phyloP scores from a whole-genome alignment of 2,888 invertebrate genomes.

The Andricus quercusramuli region DNA sequence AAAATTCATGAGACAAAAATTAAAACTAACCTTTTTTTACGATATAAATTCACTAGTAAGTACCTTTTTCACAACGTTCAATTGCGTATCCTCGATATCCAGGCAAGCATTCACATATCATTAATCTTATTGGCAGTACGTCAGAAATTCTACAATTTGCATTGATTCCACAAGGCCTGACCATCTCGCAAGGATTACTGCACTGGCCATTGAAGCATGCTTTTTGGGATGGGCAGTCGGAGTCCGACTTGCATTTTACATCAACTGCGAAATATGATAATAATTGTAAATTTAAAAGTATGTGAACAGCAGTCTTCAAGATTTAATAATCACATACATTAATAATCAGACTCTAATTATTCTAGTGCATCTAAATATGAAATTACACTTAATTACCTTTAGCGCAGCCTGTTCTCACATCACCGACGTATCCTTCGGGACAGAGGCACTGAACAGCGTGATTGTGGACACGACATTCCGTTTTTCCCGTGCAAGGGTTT shows the following conservation, averaged over 20 bases:
- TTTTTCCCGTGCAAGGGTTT: constrained; percentile 86
- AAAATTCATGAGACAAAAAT: background rate
- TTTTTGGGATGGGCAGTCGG: constrained; percentile 90
- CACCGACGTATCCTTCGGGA: constrained; percentile 86
- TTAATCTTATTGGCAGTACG: constrained; percentile 90
- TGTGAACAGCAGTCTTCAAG: background rate
- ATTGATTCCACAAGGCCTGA: constrained; percentile 90
- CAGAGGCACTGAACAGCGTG: constrained; percentile 91
- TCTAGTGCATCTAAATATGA: background rate
- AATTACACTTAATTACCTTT: constrained; percentile 71
- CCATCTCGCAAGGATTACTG: constrained; percentile 89
- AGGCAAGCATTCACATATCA: constrained; percentile 92
- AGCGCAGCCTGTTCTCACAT: constrained; percentile 83
- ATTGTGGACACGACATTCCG: constrained; percentile 87
- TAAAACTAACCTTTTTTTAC: constrained; percentile 15
- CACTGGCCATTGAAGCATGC: constrained; percentile 92
- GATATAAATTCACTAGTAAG: constrained; percentile 21
- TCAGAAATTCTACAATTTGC: constrained; percentile 89
- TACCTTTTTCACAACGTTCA: constrained; percentile 89
- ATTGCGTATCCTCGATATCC: constrained; percentile 94
- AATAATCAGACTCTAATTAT: background rate
- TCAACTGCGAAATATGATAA: constrained; percentile 51
- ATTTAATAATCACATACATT: background rate
- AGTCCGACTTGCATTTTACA: constrained; percentile 87
- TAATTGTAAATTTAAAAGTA: background rate